Base-by-base conservation (phyloP, 2,113 vertebrate genomes). In the Solea solea region DNA sequence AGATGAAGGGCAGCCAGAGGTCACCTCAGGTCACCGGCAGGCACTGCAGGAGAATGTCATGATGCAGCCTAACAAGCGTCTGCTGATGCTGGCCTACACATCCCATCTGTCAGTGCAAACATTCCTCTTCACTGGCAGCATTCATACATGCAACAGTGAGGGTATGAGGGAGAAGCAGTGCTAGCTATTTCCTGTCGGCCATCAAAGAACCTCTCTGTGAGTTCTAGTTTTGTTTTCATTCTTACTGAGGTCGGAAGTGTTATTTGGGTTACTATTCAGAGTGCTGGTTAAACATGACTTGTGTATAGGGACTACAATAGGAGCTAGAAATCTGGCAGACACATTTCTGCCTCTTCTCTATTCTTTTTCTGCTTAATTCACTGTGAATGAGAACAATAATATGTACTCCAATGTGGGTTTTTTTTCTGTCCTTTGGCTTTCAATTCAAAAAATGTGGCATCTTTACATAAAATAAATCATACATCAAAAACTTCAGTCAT, bases 251-350 rank as follows among this genome's bases (percentile, higher is more conserved):
- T 90, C 72, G 69, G 76, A 81, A 83, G 88, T 86, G 82, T 87
- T 92, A 84, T 91, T 92, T 93, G 88, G 91, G 89, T 86, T 91
- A 86, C 65, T n/a, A 8, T 51, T 70, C 60, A 7, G 57, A 74
- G 68, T 48, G 65, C 57, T 52, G 74, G 41, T 71, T 72, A 83
- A 82, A 89, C 77, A 81, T 4, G 70, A 80, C 84, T 88, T 66
- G 69, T 75, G 82, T 76, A 67, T 8, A 34, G 34, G 34, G 5
- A 3, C 34, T 6, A 34, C 3, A 58, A 79, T 87, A 83, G 84
- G 74, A 90, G 89, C 59, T 15, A 6, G 45, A 14, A 48, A 55
- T 78, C 57, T 64, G 64, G 50, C 3, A 0, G 75, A 80, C 85
- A 72, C 64, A 62, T 70, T 70, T 77, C 50, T 65, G 51, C 69